Base-by-base conservation (phyloP, 2,113 vertebrate genomes). In the Cheirogaleus medius region DNA sequence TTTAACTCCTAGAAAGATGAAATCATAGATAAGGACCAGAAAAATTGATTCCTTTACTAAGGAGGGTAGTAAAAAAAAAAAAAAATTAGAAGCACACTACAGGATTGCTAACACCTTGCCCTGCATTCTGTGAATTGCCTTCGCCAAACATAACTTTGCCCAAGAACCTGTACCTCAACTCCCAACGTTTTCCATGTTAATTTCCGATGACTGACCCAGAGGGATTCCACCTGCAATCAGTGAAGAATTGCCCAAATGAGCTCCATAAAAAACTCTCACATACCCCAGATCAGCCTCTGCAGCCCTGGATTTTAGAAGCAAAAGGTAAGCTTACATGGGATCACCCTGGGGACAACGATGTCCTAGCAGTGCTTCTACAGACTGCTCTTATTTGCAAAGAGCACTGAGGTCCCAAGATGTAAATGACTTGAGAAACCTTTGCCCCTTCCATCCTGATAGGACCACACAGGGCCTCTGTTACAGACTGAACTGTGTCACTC, bases 311-410 rank as follows among this genome's bases (percentile, higher is more conserved):
- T 23, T 58, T 0, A 77, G 68, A 88, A 58, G 20, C 42, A 47
- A 0, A 0, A 92, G 74, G 52, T 23, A 8, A 17, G 58, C 32
- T 76, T 49, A 4, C 47, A 5, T 1, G 8, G 74, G 13, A 4
- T 6, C 3, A 0, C 49, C 20, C 4, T 13, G 7, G 49, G 52
- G 80, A 18, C 18, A 0, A 18, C 4, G 9, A 0, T 11, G 2
- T 4, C 5, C 17, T 12, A 25, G 27, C 29, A 1, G 10, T 37
- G 3, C 2, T 29, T 23, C 7, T 6, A n/a, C 34, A 42, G 5
- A 5, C 44, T 39, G 21, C 21, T 58, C 49, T 66, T 12, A 56
- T 37, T 0, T 37, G 15, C 86, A 58, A 78, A 96, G 37, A 20
- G 2, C 54, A 21, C 76, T 37, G 81, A 64, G 58, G 27, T 42